Conservation (phyloP, 2,888 invertebrate species). For the Pollenia amentaria region DNA sequence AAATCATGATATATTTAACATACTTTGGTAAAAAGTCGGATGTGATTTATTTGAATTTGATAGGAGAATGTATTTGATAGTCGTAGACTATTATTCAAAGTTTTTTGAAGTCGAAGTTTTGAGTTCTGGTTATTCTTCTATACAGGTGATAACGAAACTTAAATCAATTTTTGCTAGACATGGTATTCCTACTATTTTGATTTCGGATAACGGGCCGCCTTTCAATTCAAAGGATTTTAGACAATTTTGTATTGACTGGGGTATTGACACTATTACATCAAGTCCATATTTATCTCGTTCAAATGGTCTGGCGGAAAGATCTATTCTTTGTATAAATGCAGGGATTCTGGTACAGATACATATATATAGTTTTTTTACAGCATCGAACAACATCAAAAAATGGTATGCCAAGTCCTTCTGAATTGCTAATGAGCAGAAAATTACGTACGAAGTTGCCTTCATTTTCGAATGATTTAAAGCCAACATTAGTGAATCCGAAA, state of each 20-base stretch:
- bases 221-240: slow-evolving; percentile 55
- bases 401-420: slow-evolving; percentile 51
- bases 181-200: slow-evolving; percentile 64
- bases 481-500: slow-evolving; percentile 10
- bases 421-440: slow-evolving; percentile 67
- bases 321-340: slow-evolving; percentile 60
- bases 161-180: slow-evolving; percentile 72
- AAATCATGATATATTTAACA: slow-evolving; percentile 24
- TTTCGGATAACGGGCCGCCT: slow-evolving; percentile 63
- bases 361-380: slow-evolving; percentile 58
- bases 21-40: too few species aligned
- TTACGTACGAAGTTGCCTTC: slow-evolving; percentile 48
- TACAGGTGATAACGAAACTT: slow-evolving; percentile 18
- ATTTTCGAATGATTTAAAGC: neutral
- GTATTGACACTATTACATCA: slow-evolving; percentile 67
- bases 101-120: slow-evolving; percentile 42
- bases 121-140: slow-evolving; percentile 9
- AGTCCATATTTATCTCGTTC: slow-evolving; percentile 71
- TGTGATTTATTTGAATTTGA: too few species aligned
- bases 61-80: neutral
- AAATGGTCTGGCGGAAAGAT: slow-evolving; percentile 73
- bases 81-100: too few species aligned
- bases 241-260: slow-evolving; percentile 61
- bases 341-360: slow-evolving; percentile 48
- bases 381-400: slow-evolving; percentile 46